Percentiles rank a stretch among this genome's conserved stretches.
These are phyloP conservation scores for Ophion obscuratus DNA, from an alignment of 2,888 invertebrate genomes.

Conservation along the genomic window DNA sequence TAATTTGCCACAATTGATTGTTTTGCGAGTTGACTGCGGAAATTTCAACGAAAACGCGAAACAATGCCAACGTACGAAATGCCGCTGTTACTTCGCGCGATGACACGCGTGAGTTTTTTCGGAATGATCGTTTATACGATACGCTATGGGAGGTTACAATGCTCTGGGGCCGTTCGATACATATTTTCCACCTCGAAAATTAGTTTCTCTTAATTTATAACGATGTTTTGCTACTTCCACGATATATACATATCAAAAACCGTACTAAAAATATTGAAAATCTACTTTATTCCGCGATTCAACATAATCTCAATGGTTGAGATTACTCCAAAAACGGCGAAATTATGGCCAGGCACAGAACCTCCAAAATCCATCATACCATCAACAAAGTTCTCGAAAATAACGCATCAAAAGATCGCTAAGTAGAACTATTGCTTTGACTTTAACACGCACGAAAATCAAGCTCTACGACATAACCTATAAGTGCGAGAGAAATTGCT, in stretches of 20 bases:
- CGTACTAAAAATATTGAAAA: no score
- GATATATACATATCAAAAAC: background rate
- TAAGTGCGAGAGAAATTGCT: no score
- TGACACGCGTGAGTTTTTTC: constrained; percentile 86
- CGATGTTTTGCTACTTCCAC: background rate
- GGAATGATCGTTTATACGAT: background rate
- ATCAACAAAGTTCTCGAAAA: no score
- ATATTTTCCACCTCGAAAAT: background rate
- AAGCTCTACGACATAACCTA: no score
- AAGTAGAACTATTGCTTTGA: no score
- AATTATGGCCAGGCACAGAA: background rate
- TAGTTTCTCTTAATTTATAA: background rate
- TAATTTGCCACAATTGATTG: background rate
- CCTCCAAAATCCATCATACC: constrained; percentile 1
- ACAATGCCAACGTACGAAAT: constrained; percentile 90
- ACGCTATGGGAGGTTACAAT: background rate
- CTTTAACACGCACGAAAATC: no score
- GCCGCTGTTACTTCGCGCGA: constrained; percentile 87
- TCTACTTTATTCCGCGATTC: background rate
- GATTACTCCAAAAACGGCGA: background rate
- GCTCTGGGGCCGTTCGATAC: background rate
- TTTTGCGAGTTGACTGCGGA: background rate
- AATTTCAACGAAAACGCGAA: background rate
- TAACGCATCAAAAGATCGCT: no score
- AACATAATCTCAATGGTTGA: background rate